phyloP scores from a whole-genome alignment of 2,888 invertebrate species.

The Epistrophe eligans region DNA sequence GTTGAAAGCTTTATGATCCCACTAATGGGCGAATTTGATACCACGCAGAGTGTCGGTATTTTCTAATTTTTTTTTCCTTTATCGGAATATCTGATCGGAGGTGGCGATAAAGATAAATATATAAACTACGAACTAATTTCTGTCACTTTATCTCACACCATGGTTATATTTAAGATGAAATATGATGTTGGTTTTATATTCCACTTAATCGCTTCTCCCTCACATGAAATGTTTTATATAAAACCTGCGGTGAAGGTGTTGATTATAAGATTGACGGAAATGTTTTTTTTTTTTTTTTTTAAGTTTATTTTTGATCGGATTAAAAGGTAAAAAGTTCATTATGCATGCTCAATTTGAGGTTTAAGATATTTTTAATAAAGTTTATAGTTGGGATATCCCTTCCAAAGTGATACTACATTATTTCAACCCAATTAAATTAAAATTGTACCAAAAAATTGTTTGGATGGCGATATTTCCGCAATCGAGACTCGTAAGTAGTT shows the following conservation, averaged over 20 bases:
- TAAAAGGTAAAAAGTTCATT: not conserved
- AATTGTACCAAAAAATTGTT: no score
- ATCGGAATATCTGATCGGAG: conserved; percentile 23
- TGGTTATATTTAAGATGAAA: conserved; percentile 12
- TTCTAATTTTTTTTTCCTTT: conserved; percentile 18
- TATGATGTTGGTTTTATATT: conserved; percentile 4
- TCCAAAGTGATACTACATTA: no score
- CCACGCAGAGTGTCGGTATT: conserved; percentile 11
- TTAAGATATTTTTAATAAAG: no score
- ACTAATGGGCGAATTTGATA: conserved; percentile 11
- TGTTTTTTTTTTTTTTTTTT: not conserved
- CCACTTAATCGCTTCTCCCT: conserved; percentile 7
- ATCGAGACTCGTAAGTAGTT: no score
- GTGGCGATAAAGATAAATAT: conserved; percentile 20
- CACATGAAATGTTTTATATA: not conserved
- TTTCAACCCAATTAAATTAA: no score
- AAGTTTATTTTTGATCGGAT: not conserved
- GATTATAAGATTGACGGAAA: not conserved
- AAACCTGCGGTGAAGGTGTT: not conserved
- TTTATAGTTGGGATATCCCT: no score
- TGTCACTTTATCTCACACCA: conserved; percentile 32
- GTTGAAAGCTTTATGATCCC: conserved; percentile 24
- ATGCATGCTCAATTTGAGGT: not conserved
- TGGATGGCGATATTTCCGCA: no score
- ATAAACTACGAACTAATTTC: conserved; percentile 13